phyloP scores from a whole-genome alignment of 2,113 vertebrate genomes.

The Xiphophorus hellerii region DNA sequence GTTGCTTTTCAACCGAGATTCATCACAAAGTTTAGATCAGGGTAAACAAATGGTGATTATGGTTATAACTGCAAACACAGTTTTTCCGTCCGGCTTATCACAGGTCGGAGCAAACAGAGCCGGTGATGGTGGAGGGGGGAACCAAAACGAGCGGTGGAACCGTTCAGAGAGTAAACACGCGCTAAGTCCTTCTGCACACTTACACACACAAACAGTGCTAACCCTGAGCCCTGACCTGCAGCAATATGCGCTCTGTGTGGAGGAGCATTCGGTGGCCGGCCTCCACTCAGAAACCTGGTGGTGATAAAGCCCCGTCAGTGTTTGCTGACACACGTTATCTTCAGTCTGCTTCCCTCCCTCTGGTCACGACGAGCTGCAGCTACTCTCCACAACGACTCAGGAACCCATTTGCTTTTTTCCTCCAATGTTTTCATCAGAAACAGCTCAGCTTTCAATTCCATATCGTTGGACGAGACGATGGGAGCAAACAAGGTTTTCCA shows the following conservation, averaged over 20 bases:
- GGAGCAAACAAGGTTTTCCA: slow-evolving; percentile 69
- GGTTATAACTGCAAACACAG: slow-evolving; percentile 75
- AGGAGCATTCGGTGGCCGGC: slow-evolving; percentile 67
- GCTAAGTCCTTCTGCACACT: slow-evolving; percentile 29
- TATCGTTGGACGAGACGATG: slow-evolving; percentile 61
- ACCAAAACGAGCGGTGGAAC: slow-evolving; percentile 8
- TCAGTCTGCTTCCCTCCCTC: slow-evolving; percentile 57
- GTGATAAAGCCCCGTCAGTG: slow-evolving; percentile 79
- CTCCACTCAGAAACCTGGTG: slow-evolving; percentile 75
- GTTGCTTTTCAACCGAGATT: slow-evolving; percentile 71
- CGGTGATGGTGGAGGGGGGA: slow-evolving; percentile 17
- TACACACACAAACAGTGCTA: slow-evolving; percentile 36
- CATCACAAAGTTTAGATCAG: slow-evolving; percentile 68
- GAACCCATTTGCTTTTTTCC: slow-evolving; percentile 71
- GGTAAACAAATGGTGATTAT: slow-evolving; percentile 79
- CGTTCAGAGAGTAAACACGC: slow-evolving; percentile 53
- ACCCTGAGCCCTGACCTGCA: slow-evolving; percentile 72
- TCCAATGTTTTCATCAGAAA: slow-evolving; percentile 61
- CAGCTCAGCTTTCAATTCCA: slow-evolving; percentile 62
- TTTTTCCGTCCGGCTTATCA: slow-evolving; percentile 67
- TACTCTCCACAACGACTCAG: slow-evolving; percentile 73
- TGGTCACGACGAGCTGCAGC: slow-evolving; percentile 59
- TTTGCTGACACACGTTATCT: slow-evolving; percentile 79
- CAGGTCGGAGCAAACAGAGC: slow-evolving; percentile 75
- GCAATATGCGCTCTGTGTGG: slow-evolving; percentile 68